Percentiles rank a stretch among this genome's conserved stretches.
phyloP scores from a whole-genome alignment of 2,797 vertebrate species.

The Halcyon badia region DNA sequence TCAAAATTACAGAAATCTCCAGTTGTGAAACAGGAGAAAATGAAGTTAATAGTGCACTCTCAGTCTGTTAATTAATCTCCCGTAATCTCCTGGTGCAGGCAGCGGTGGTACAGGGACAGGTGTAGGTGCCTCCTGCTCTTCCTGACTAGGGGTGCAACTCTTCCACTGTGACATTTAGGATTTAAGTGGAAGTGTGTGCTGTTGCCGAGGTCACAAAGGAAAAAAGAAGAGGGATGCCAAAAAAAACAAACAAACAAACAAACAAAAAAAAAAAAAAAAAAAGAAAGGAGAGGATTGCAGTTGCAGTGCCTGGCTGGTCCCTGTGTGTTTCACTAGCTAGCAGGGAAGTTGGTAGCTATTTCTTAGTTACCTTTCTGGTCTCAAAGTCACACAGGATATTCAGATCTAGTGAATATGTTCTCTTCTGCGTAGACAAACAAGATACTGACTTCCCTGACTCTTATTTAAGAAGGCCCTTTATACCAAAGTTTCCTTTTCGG shows the following conservation, averaged over 20 bases:
- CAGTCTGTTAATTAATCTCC: neutral
- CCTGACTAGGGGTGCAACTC: neutral
- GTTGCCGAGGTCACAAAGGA: neutral
- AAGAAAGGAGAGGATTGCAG: accelerated
- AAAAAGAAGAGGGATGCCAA: neutral
- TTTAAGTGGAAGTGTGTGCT: neutral
- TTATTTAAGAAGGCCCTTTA: neutral
- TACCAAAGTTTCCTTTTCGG: neutral
- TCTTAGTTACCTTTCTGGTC: neutral
- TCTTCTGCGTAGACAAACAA: neutral
- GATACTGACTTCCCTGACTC: neutral
- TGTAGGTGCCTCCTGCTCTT: neutral
- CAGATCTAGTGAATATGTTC: neutral
- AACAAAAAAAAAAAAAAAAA: no score
- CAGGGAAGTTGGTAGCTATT: neutral
- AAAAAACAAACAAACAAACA: no score
- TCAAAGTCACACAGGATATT: neutral
- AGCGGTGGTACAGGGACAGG: accelerated
- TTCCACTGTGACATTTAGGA: neutral
- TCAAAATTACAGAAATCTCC: neutral
- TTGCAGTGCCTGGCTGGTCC: neutral
- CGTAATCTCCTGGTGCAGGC: accelerated
- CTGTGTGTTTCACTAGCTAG: neutral
- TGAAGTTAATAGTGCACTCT: accelerated
- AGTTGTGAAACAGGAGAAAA: neutral